Percentiles rank a stretch among this genome's conserved stretches.
Evolutionary conservation across 2,797 vertebrate genomes (phyloP).

Genomic region (Nasua narica): DNA sequence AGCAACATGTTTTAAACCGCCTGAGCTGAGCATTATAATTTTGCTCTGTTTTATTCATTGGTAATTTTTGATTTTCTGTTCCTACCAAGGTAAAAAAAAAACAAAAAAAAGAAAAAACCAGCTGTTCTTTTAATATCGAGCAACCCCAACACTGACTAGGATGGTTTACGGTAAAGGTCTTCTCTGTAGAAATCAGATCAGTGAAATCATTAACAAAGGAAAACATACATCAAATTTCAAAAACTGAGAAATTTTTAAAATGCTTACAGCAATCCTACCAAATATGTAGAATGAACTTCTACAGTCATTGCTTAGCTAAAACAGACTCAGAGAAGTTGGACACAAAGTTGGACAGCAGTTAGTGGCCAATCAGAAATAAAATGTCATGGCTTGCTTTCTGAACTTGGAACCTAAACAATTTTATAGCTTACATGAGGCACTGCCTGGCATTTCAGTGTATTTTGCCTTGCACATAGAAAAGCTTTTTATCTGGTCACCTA

Average conservation of each 20-base stretch:
- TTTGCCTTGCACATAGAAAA: background rate
- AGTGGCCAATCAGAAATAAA: background rate
- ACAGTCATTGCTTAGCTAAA: background rate
- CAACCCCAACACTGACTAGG: background rate
- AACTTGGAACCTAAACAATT: background rate
- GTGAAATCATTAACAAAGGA: conserved; percentile 12
- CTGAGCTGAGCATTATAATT: background rate
- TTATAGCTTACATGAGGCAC: background rate
- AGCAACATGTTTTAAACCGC: background rate
- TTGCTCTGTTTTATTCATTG: background rate
- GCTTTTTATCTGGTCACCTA: background rate
- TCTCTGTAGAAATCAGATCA: background rate
- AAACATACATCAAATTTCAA: background rate
- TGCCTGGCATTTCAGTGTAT: background rate
- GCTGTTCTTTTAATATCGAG: background rate
- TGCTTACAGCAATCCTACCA: background rate
- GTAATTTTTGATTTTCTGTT: background rate
- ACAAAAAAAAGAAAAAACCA: background rate
- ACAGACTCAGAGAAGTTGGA: background rate
- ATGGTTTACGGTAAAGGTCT: background rate
- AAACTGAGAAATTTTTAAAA: background rate
- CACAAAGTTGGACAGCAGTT: background rate
- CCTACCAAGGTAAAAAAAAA: background rate
- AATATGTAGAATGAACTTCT: background rate
- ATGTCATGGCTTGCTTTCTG: background rate